These are phyloP conservation scores for Arctia plantaginis DNA, from an alignment of 2,888 invertebrate genomes.

Conservation along the genomic window DNA sequence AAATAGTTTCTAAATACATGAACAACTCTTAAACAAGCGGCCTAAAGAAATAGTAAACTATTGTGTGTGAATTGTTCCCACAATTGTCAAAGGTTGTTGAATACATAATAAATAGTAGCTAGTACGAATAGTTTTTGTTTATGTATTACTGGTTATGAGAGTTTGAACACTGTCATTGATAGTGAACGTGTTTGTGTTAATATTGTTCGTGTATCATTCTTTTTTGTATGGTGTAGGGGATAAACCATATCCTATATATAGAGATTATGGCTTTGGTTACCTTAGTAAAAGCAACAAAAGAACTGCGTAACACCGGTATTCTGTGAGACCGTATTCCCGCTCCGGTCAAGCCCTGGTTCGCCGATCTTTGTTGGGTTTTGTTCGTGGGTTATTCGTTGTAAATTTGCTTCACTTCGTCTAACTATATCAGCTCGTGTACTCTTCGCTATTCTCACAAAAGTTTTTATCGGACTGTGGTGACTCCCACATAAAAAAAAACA, in stretches of 20 bases:
- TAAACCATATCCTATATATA: no score
- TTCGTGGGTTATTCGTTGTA: background rate
- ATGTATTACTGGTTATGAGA: slow-evolving; percentile 4
- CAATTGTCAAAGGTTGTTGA: slow-evolving; percentile 3
- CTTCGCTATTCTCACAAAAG: no score
- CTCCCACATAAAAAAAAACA: no score
- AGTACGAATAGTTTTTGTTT: background rate
- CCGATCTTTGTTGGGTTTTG: no score
- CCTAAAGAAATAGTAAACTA: background rate
- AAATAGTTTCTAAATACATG: background rate
- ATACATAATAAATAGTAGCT: background rate
- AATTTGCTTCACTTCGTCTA: background rate
- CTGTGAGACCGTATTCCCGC: no score
- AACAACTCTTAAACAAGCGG: background rate
- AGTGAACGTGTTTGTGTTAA: background rate
- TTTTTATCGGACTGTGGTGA: no score
- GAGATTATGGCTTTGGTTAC: no score
- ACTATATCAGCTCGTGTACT: no score
- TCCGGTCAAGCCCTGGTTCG: no score
- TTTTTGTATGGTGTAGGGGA: no score
- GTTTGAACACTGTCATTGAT: background rate
- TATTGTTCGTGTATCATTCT: background rate
- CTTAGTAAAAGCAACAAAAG: no score
- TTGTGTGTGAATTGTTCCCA: slow-evolving; percentile 1
- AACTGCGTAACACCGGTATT: background rate